Evolutionary conservation across 1,140 invertebrate species (phyloP).

Genomic region (Campoletis sonorensis): DNA sequence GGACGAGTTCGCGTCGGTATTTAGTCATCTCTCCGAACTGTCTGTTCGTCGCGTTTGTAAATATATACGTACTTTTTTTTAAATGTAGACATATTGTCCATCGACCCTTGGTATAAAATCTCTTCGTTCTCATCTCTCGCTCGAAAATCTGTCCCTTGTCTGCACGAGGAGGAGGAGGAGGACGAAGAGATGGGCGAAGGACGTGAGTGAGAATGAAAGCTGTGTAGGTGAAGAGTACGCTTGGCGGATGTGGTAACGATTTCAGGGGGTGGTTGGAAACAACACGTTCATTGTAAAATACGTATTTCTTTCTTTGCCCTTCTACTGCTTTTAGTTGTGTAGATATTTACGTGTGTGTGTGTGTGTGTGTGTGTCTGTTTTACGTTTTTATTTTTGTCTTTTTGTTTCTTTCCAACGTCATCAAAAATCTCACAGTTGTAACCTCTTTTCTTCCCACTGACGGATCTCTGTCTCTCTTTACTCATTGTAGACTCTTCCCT

Average conservation of each 20-base stretch:
- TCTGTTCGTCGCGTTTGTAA: neutral
- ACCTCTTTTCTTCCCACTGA: constrained; percentile 37
- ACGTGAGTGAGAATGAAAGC: neutral
- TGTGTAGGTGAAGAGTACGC: neutral
- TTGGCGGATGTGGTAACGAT: constrained; percentile 19
- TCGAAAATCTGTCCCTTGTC: constrained; percentile 32
- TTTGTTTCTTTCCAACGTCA: constrained; percentile 51
- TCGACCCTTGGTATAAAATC: constrained; percentile 34
- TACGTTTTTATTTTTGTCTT: constrained; percentile 45
- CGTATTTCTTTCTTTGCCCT: constrained; percentile 5
- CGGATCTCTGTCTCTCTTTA: neutral
- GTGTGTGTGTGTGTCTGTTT: neutral
- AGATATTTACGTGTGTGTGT: neutral
- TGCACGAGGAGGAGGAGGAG: neutral
- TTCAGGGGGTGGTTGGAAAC: constrained; percentile 10
- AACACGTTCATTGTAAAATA: constrained; percentile 26
- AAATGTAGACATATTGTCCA: constrained; percentile 56
- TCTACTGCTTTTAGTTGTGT: neutral
- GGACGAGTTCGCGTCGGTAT: constrained; percentile 6
- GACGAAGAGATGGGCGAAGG: neutral
- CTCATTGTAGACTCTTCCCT: constrained; percentile 13
- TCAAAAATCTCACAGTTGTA: constrained; percentile 31
- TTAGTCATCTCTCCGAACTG: constrained; percentile 16
- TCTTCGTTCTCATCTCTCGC: neutral
- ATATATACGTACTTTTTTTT: neutral